phyloP scores from a whole-genome alignment of 2,113 vertebrate genomes.

The Chlamydotis undulata region DNA sequence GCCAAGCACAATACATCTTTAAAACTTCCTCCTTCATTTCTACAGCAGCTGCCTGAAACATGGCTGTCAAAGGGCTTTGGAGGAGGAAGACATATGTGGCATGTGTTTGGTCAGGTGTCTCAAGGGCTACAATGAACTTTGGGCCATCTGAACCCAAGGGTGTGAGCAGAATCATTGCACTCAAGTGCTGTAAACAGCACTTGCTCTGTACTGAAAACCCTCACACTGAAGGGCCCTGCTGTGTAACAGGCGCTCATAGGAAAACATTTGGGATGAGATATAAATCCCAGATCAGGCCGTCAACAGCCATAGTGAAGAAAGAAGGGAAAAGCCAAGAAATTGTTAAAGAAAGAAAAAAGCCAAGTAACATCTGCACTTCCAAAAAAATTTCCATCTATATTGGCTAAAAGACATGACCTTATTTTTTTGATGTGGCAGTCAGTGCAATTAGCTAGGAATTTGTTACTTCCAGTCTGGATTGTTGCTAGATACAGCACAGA shows the following conservation, averaged over 20 bases:
- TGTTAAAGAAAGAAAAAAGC: not conserved
- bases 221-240: not conserved
- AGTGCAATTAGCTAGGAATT: not conserved
- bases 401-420: not conserved
- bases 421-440: not conserved
- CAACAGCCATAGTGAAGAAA: not conserved
- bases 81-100: not conserved
- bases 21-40: not conserved
- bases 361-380: not conserved
- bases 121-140: not conserved
- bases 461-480: not conserved
- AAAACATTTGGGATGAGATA: not conserved
- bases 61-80: not conserved
- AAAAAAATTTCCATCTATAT: not conserved
- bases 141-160: not conserved
- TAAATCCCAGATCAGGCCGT: not conserved
- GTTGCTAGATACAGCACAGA: not conserved
- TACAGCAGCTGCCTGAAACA: not conserved
- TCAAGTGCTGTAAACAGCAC: not conserved
- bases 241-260: not conserved
- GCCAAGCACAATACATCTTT: constrained; percentile 48
- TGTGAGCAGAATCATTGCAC: not conserved
- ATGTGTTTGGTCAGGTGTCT: constrained; percentile 7
- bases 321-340: not conserved
- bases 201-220: not conserved